phyloP scores from a whole-genome alignment of 2,797 vertebrate genomes.

The Paedocypris micromegethes region DNA sequence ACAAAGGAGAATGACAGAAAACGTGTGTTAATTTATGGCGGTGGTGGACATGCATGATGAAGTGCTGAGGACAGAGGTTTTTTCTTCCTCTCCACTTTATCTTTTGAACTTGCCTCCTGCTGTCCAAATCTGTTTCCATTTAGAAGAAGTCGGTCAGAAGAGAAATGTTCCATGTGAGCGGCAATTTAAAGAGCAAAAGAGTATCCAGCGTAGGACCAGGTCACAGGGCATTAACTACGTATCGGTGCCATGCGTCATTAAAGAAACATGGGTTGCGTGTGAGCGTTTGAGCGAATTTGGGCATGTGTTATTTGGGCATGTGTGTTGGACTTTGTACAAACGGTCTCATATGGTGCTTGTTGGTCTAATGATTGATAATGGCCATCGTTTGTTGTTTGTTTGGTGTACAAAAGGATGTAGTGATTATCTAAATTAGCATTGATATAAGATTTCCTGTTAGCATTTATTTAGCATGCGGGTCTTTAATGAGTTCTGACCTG shows the following conservation, averaged over 20 bases:
- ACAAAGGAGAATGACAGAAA: background rate
- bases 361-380: slow-evolving; percentile 9
- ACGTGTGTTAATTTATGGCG: background rate
- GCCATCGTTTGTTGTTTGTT: slow-evolving; percentile 22
- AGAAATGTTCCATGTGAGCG: slow-evolving; percentile 46
- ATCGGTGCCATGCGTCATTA: slow-evolving; percentile 39
- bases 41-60: background rate
- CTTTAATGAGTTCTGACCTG: slow-evolving; percentile 14
- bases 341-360: slow-evolving; percentile 8
- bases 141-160: slow-evolving; percentile 25
- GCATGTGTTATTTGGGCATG: slow-evolving; percentile 7
- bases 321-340: slow-evolving; percentile 7
- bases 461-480: slow-evolving; percentile 5
- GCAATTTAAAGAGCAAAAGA: slow-evolving; percentile 38
- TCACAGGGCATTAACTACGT: slow-evolving; percentile 39
- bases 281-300: slow-evolving; percentile 6
- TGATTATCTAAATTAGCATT: slow-evolving; percentile 24
- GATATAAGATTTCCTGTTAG: slow-evolving; percentile 9
- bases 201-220: slow-evolving; percentile 1
- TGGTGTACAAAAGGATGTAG: slow-evolving; percentile 18
- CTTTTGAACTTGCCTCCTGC: slow-evolving; percentile 31
- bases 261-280: slow-evolving; percentile 26
- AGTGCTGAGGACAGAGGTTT: background rate
- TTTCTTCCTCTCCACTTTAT: slow-evolving; percentile 32
- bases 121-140: slow-evolving; percentile 44